Evolutionary conservation across 2,888 invertebrate species (phyloP), one percentile per base, ranked within the genome.

Genomic region (Mesorhabditis sp.): DNA sequence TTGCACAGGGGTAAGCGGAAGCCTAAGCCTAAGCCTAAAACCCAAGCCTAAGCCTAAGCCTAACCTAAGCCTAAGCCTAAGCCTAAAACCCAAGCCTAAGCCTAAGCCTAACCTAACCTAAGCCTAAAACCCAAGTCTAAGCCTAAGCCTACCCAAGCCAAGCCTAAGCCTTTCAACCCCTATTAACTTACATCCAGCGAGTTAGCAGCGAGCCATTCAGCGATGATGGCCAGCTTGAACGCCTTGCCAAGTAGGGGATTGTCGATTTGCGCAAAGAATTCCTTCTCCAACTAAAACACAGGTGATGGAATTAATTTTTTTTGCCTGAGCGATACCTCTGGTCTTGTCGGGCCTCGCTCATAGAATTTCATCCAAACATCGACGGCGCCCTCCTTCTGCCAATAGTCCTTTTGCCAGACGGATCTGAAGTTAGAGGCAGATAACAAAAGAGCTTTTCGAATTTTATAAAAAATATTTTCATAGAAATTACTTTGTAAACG

Each of bases 281-380:
- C 80, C 71, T 82, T 80, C 68, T 84, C 84, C 45, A 84, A 69
- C 75, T 79, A 68, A 62, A 69, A 3, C 44, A n/a, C 42, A 15
- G 28, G 42, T 45, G 10, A 15, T 69, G 7, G 43, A n/a, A 62
- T 61, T 61, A 28, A 28, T 28, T 1, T 28, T 28, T 28, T 28
- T 28, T 2, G n/a, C n/a, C 58, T 50, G n/a, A 50, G 7, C 15
- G 13, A 3, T 15, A 71, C 70, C 71, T 82, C 82, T 1, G 80
- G 77, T 62, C 82, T 66, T 4, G 80, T 75, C 15, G 73, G 79
- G 45, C 81, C 80, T 67, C 82, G 72, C 74, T 83, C 83, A 70
- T 82, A 84, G 75, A 83, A 84, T 71, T 84, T 84, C 84, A 84
- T 84, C 84, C 84, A 84, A 5, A 84, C 82, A 72, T 84, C 84